Conservation (phyloP, 2,797 vertebrate genomes). For the Chrysocyon brachyurus region DNA sequence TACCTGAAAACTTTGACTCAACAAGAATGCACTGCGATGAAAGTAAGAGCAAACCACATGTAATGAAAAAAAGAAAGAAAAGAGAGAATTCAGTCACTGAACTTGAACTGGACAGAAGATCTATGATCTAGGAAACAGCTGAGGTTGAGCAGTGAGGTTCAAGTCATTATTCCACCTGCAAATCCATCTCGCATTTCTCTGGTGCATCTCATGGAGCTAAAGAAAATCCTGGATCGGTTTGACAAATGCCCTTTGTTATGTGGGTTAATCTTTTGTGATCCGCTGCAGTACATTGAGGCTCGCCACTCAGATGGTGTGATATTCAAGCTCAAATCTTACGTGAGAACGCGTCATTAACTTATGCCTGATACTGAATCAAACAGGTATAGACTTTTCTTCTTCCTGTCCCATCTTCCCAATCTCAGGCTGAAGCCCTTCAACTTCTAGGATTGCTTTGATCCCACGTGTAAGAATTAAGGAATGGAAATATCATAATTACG, state of each 20-base stretch:
- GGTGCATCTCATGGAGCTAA: background rate
- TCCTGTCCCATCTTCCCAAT: background rate
- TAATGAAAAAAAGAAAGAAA: background rate
- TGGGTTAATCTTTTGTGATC: background rate
- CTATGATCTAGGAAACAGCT: background rate
- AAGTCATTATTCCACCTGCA: background rate
- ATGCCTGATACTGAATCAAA: background rate
- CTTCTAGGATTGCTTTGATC: background rate
- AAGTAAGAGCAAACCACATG: constrained; percentile 14
- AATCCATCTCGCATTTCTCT: background rate
- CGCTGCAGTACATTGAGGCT: background rate
- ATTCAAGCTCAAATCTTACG: background rate
- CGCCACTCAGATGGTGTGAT: background rate
- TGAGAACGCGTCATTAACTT: background rate
- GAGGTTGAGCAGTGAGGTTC: background rate
- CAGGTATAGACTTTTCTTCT: background rate
- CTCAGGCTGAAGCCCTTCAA: background rate
- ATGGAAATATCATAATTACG: background rate
- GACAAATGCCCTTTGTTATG: background rate
- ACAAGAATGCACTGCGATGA: background rate
- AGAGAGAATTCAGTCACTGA: constrained; percentile 17
- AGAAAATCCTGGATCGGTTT: background rate
- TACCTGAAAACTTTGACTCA: constrained; percentile 25
- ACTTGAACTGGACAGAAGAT: background rate
- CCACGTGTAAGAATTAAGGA: background rate